phyloP scores from a whole-genome alignment of 2,888 invertebrate species.

The Spodoptera littoralis region DNA sequence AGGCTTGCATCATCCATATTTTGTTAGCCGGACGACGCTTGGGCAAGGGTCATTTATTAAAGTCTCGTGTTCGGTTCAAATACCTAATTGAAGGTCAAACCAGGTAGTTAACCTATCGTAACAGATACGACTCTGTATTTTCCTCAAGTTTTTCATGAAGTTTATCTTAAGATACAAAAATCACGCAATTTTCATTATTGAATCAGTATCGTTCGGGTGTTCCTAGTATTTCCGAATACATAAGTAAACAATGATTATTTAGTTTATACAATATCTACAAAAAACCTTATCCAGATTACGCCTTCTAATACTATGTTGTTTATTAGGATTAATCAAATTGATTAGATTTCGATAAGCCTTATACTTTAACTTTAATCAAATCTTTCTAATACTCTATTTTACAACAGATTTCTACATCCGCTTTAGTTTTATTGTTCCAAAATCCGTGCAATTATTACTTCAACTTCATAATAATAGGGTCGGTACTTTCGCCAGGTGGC shows the following conservation, averaged over 20 bases:
- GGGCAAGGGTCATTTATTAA: constrained; percentile 1
- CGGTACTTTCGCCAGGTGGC: constrained; percentile 54
- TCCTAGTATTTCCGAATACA: neutral
- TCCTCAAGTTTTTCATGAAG: constrained; percentile 9
- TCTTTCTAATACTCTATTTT: neutral
- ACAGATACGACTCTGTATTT: constrained; percentile 13
- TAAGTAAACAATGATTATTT: neutral
- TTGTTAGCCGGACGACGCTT: too few species aligned
- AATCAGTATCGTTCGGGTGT: neutral
- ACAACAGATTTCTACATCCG: neutral
- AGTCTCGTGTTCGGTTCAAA: constrained; percentile 25
- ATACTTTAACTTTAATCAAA: neutral
- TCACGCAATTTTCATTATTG: constrained; percentile 1
- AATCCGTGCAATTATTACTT: constrained; percentile 22
- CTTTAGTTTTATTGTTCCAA: constrained; percentile 3
- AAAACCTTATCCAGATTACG: constrained; percentile 12
- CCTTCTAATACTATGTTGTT: neutral
- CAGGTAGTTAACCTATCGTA: constrained; percentile 17
- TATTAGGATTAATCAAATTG: constrained; percentile 2
- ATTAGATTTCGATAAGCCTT: constrained; percentile 8
- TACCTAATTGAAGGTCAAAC: constrained; percentile 6
- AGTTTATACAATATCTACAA: constrained; percentile 6
- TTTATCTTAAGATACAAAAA: constrained; percentile 5
- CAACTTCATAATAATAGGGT: constrained; percentile 38
- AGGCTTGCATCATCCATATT: too few species aligned